phyloP scores from a whole-genome alignment of 2,113 vertebrate species.

The Gnathochromis pfefferi region DNA sequence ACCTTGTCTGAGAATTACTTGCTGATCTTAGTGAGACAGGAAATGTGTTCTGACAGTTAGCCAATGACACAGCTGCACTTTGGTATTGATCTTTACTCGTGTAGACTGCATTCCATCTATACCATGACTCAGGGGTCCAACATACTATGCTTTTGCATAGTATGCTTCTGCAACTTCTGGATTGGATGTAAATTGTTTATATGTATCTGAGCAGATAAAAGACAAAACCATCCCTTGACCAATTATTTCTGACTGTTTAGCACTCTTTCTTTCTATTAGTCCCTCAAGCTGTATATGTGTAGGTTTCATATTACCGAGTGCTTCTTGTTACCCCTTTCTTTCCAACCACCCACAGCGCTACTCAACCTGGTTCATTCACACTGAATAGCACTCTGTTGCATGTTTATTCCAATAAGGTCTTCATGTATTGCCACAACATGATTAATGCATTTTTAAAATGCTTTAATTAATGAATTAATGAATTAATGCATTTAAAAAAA shows the following conservation, averaged over 20 bases:
- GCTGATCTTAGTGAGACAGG: neutral
- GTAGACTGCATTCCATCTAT: neutral
- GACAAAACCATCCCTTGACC: conserved; percentile 1
- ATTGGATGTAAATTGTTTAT: conserved; percentile 37
- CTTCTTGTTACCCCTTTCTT: conserved; percentile 1
- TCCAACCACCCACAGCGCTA: neutral
- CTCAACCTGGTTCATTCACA: neutral
- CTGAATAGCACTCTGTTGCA: neutral
- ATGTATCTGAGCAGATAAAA: conserved; percentile 15
- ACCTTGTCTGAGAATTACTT: neutral
- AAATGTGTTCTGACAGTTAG: conserved; percentile 27
- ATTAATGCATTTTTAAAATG: conserved; percentile 35
- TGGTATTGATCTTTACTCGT: conserved; percentile 19
- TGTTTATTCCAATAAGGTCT: conserved; percentile 29
- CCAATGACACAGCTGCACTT: conserved; percentile 8
- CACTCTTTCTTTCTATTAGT: neutral
- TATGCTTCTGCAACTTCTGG: conserved; percentile 21
- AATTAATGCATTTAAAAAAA: neutral
- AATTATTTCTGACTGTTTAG: neutral
- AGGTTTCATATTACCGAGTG: conserved; percentile 35
- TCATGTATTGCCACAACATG: conserved; percentile 49
- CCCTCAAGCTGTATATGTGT: neutral
- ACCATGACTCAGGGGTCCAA: neutral
- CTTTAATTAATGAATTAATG: neutral
- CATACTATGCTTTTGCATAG: neutral